Conservation (phyloP, 1,140 invertebrate genomes). For the Vanessa tameamea region DNA sequence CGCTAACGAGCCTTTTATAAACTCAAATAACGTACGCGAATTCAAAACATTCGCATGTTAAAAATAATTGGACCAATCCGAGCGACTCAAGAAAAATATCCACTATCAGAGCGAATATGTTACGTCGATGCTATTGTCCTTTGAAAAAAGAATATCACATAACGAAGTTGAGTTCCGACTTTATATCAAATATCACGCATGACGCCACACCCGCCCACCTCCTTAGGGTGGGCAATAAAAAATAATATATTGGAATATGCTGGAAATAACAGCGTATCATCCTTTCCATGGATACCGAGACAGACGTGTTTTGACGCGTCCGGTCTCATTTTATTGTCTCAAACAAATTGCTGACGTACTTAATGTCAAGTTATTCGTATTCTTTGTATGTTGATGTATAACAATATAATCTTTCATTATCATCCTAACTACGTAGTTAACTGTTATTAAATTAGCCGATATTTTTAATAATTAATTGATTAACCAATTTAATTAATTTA, state of each 20-base stretch:
- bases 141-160: slow-evolving; percentile 78
- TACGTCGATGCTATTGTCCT: slow-evolving; percentile 74
- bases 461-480: too few species aligned
- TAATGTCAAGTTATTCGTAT: slow-evolving; percentile 12
- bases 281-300: slow-evolving; percentile 69
- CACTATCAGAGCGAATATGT: slow-evolving; percentile 74
- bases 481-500: too few species aligned
- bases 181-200: slow-evolving; percentile 81
- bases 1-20: slow-evolving; percentile 32
- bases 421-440: too few species aligned
- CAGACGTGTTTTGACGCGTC: slow-evolving; percentile 69
- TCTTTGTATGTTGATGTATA: neutral
- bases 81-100: slow-evolving; percentile 71
- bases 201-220: slow-evolving; percentile 64
- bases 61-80: slow-evolving; percentile 72
- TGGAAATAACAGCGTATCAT: slow-evolving; percentile 81
- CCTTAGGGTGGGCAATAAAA: slow-evolving; percentile 76
- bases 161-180: slow-evolving; percentile 79
- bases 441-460: too few species aligned
- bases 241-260: slow-evolving; percentile 83
- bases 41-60: slow-evolving; percentile 69
- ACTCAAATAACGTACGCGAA: slow-evolving; percentile 55
- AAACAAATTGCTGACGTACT: slow-evolving; percentile 45
- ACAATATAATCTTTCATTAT: neutral
- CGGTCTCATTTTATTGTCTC: slow-evolving; percentile 72